Conservation (phyloP, 1,140 invertebrate genomes). For the Trissolcus basalis region DNA sequence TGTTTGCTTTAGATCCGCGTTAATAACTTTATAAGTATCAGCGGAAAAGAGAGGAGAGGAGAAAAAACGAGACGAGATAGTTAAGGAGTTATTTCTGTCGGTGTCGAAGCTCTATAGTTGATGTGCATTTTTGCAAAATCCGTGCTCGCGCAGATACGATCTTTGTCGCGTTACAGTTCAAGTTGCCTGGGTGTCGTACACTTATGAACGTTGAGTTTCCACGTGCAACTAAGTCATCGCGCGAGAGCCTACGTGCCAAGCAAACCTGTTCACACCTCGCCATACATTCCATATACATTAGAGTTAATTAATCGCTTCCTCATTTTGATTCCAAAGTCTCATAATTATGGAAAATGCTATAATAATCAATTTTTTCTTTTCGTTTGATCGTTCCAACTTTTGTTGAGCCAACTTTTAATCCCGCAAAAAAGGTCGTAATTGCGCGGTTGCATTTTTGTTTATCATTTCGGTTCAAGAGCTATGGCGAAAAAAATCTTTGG, state of each 20-base stretch:
- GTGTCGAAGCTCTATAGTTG: background rate
- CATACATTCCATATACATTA: slow-evolving; percentile 40
- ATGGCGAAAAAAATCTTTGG: no score
- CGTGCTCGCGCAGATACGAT: slow-evolving; percentile 6
- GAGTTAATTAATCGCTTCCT: slow-evolving; percentile 53
- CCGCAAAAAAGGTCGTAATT: no score
- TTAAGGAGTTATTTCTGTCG: background rate
- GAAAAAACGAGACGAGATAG: no score
- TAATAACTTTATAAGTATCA: slow-evolving; percentile 4
- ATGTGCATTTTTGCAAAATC: slow-evolving; percentile 1
- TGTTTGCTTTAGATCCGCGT: background rate
- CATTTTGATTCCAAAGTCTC: no score
- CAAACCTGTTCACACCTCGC: slow-evolving; percentile 38
- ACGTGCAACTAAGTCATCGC: slow-evolving; percentile 30
- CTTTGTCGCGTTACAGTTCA: slow-evolving; percentile 27
- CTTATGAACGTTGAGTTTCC: slow-evolving; percentile 30
- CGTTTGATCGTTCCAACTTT: no score
- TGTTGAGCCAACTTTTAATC: no score
- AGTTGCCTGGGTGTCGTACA: slow-evolving; percentile 22
- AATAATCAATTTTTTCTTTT: no score
- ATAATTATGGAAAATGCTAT: no score
- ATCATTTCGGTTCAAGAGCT: no score
- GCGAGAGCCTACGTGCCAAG: slow-evolving; percentile 45
- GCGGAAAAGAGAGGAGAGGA: no score
- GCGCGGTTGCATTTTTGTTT: no score